Base-by-base conservation (phyloP, 2,113 vertebrate genomes). In the Entelurus aequoreus region DNA sequence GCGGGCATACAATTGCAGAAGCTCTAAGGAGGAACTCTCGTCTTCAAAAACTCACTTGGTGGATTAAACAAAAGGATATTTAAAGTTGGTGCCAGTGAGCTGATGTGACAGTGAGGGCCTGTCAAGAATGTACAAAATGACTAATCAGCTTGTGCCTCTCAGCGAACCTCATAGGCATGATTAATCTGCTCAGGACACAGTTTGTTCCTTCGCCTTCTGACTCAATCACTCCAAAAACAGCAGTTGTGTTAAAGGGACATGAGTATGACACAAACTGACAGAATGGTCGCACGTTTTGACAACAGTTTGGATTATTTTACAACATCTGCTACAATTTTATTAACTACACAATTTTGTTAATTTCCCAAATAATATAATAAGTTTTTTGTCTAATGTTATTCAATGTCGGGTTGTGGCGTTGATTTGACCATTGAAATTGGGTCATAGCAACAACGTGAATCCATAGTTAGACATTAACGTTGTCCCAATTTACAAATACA, bases 121-220 rank as follows among this genome's bases (percentile, higher is more conserved):
- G 74, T 81, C 76, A 80, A 71, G 44, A 70, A 80, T 72, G 61
- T 58, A 48, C 48, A 3, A 53, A 5, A 48, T 72, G 78, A 81
- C 76, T 79, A 84, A 85, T 81, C 78, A 56, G 74, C 69, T 46
- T 73, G 69, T 65, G 76, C 67, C 74, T 78, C 69, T 69, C 55
- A 21, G 72, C 69, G 65, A 63, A 77, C 78, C 71, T 75, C 68
- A 46, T 44, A 59, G 81, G 72, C 69, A 19, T 66, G 72, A 76
- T 72, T 63, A 9, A 82, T 81, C 77, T 72, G 73, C 58, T 49
- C 61, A 63, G 63, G 72, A 67, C 63, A 5, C 63, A 68, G 57
- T 80, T 52, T 56, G 65, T 51, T 63, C 65, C 48, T 52, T 64
- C 46, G 6, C 62, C 44, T 65, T 62, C 28, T 38, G 46, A 53